Conservation (phyloP, 2,113 vertebrate species). For the Paradoxurus hermaphroditus region DNA sequence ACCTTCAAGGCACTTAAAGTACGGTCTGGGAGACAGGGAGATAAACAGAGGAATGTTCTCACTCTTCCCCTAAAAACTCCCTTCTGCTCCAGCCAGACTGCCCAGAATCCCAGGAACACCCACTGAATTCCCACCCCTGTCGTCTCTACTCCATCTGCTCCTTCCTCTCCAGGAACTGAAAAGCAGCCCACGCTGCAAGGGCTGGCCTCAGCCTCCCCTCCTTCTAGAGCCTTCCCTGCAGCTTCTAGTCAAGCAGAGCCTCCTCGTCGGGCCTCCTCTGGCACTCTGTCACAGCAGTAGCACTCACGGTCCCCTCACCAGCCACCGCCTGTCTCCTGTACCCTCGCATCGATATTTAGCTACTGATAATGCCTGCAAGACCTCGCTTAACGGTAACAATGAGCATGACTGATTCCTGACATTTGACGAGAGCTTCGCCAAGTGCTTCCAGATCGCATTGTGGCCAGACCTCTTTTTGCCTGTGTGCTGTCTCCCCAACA, state of each 20-base stretch:
- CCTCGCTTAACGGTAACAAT: neutral
- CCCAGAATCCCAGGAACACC: neutral
- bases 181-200: neutral
- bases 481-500: neutral
- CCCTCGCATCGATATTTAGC: neutral
- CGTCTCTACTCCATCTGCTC: constrained; percentile 59
- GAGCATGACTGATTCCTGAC: neutral
- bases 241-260: neutral
- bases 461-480: neutral
- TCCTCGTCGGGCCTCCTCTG: neutral
- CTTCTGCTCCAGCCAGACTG: constrained; percentile 40
- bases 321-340: neutral
- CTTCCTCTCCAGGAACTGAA: constrained; percentile 26
- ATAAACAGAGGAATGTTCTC: constrained; percentile 20
- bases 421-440: neutral
- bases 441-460: neutral
- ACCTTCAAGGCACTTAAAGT: neutral
- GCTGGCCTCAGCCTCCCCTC: neutral
- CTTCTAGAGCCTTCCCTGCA: neutral
- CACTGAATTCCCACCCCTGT: constrained; percentile 60
- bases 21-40: constrained; percentile 19
- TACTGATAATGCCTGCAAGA: neutral
- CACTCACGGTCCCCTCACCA: fast-evolving
- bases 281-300: neutral
- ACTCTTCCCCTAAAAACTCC: neutral